Conservation (phyloP, 2,113 vertebrate genomes). For the Catagonus wagneri region DNA sequence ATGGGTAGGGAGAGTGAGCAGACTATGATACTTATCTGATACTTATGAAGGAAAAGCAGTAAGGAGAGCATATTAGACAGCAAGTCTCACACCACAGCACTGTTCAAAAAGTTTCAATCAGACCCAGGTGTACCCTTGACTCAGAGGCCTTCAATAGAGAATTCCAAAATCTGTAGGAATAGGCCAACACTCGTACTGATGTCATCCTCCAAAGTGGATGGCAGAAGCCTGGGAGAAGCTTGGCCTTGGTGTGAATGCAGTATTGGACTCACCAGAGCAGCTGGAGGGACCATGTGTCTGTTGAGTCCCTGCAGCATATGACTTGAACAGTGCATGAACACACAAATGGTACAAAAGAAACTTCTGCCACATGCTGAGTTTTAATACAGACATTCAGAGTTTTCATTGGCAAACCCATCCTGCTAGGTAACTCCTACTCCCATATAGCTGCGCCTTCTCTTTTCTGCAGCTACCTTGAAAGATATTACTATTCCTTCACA, state of each 20-base stretch:
- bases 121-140: background rate
- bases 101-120: background rate
- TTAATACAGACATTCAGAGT: background rate
- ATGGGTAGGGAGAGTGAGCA: background rate
- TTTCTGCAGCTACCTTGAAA: background rate
- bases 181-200: background rate
- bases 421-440: no score
- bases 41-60: background rate
- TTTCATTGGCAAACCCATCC: background rate
- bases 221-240: background rate
- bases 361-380: background rate
- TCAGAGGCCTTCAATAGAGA: background rate
- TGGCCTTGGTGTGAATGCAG: background rate
- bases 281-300: background rate
- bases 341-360: background rate
- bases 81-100: background rate
- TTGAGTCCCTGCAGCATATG: no score
- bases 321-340: background rate
- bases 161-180: no score
- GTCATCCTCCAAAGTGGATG: fast-evolving
- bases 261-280: background rate
- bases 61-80: background rate
- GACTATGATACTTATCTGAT: no score
- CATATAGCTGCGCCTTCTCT: background rate
- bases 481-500: background rate